phyloP scores from a whole-genome alignment of 2,797 vertebrate species.

The Lepilemur ruficaudatus region DNA sequence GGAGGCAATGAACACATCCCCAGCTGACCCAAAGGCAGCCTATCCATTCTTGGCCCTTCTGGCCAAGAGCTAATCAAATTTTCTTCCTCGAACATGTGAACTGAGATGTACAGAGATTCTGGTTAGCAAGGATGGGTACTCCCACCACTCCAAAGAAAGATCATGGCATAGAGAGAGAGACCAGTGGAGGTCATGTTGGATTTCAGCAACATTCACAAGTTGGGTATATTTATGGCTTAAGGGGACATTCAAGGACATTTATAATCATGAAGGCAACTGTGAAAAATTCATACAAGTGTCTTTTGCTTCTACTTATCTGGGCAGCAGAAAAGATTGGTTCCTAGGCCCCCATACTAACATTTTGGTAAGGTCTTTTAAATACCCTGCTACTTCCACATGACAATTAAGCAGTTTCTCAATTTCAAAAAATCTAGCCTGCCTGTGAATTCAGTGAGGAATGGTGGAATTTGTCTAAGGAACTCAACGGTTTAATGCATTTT shows the following conservation, averaged over 20 bases:
- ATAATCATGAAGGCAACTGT: neutral
- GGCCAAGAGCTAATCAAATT: neutral
- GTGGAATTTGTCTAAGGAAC: conserved; percentile 50
- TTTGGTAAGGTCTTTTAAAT: conserved; percentile 6
- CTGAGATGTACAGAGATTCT: neutral
- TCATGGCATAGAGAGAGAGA: neutral
- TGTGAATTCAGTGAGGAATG: conserved; percentile 27
- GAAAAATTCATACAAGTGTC: neutral
- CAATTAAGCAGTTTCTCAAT: conserved; percentile 29
- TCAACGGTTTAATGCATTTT: conserved; percentile 56
- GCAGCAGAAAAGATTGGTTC: neutral
- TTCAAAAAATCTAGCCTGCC: neutral
- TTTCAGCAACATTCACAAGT: neutral
- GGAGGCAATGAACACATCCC: neutral
- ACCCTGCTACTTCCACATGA: conserved; percentile 18
- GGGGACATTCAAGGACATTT: neutral
- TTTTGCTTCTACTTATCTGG: neutral
- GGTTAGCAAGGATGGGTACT: rapidly evolving
- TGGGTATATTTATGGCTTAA: neutral
- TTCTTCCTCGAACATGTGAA: neutral
- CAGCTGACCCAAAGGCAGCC: neutral
- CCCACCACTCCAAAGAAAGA: neutral
- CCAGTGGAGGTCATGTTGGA: neutral
- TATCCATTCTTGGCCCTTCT: neutral
- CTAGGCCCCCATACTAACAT: neutral